Evolutionary conservation across 2,113 vertebrate genomes (phyloP).

Genomic region (Lagopus leucura): DNA sequence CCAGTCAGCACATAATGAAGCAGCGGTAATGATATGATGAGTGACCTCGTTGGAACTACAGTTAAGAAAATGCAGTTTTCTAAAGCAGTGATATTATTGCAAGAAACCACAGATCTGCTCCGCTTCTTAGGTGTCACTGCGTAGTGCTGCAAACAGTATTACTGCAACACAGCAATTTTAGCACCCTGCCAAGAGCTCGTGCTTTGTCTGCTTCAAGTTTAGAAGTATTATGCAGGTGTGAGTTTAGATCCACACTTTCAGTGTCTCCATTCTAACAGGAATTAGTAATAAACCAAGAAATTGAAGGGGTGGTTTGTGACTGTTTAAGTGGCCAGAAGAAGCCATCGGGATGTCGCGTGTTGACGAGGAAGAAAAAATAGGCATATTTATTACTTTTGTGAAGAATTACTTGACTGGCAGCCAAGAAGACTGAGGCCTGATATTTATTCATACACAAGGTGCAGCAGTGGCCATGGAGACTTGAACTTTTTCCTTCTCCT

Average conservation of each 20-base stretch:
- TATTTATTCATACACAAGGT: not conserved
- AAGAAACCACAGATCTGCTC: not conserved
- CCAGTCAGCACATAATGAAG: not conserved
- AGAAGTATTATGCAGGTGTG: not conserved
- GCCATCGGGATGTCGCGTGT: not conserved
- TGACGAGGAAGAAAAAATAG: slow-evolving; percentile 6
- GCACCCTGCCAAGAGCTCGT: not conserved
- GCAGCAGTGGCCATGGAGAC: fast-evolving
- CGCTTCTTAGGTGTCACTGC: not conserved
- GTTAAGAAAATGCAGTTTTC: not conserved
- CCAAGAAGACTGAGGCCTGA: not conserved
- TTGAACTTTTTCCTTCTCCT: not conserved
- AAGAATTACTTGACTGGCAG: not conserved
- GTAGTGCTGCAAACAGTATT: not conserved
- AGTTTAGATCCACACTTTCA: not conserved
- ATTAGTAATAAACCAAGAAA: not conserved
- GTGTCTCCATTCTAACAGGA: not conserved
- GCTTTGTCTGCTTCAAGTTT: not conserved
- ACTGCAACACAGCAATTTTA: not conserved
- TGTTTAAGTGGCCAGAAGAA: not conserved
- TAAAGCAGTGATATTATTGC: not conserved
- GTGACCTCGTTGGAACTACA: not conserved
- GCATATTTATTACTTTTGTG: not conserved
- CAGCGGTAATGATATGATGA: not conserved
- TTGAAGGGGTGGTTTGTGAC: not conserved